Evolutionary conservation across 1,140 invertebrate genomes (phyloP).

Genomic region (Meloidogyne floridensis): DNA sequence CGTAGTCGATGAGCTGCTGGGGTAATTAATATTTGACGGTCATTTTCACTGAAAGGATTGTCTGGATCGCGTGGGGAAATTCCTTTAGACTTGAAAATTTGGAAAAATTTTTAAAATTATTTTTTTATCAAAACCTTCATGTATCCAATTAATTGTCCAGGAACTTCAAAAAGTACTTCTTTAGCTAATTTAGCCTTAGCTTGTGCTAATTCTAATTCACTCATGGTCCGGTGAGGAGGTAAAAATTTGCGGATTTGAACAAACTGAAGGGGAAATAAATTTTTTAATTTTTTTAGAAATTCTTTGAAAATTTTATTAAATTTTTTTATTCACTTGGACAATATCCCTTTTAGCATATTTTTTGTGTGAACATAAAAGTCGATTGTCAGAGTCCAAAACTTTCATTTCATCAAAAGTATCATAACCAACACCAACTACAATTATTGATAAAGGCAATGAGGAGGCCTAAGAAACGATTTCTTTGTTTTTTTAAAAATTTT

Average conservation of each 20-base stretch:
- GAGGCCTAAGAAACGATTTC: conserved; percentile 45
- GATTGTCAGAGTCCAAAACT: conserved; percentile 49
- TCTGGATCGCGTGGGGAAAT: conserved; percentile 46
- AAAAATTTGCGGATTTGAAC: conserved; percentile 59
- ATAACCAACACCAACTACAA: conserved; percentile 58
- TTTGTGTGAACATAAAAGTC: conserved; percentile 48
- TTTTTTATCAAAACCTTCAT: conserved; percentile 42
- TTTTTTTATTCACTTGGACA: conserved; percentile 37
- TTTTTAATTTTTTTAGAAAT: background rate
- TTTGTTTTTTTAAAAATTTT: background rate
- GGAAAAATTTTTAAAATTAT: background rate
- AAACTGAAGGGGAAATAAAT: conserved; percentile 41
- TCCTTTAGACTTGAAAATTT: conserved; percentile 42
- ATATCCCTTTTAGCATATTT: conserved; percentile 54
- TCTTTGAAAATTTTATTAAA: too few relatives aligned
- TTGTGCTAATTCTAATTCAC: conserved; percentile 44
- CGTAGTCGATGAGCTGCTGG: conserved; percentile 3
- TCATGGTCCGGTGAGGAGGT: conserved; percentile 53
- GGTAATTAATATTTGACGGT: conserved; percentile 25
- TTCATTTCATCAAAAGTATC: conserved; percentile 62
- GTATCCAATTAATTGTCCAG: conserved; percentile 53
- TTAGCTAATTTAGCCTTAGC: conserved; percentile 56
- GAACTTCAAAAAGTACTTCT: conserved; percentile 57
- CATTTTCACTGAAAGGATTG: conserved; percentile 36
- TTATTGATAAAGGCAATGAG: conserved; percentile 54